Conservation (phyloP, 2,113 vertebrate species). For the Osmerus mordax region DNA sequence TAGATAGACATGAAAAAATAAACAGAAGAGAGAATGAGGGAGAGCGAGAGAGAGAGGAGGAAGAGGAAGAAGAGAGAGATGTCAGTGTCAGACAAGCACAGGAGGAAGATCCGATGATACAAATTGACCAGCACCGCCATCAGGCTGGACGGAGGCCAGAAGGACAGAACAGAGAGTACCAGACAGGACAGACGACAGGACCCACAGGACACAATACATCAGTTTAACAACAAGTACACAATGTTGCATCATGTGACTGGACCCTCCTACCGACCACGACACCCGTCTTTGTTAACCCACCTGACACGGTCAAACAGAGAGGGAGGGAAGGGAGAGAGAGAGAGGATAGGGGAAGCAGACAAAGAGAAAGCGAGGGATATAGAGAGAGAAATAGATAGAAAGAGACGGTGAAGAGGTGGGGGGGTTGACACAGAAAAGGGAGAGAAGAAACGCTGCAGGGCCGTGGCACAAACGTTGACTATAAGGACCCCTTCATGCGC, state of each 20-base stretch:
- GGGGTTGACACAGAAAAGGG: not conserved
- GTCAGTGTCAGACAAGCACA: slow-evolving; percentile 32
- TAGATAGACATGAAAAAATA: not conserved
- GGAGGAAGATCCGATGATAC: slow-evolving; percentile 49
- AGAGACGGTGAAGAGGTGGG: slow-evolving; percentile 23
- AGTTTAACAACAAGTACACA: not conserved
- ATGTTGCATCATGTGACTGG: no score
- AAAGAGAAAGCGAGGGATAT: not conserved
- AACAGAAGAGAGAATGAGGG: not conserved
- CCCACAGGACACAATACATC: not conserved
- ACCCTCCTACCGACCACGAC: no score
- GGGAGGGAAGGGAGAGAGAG: not conserved
- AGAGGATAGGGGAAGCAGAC: not conserved
- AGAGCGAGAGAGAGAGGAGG: not conserved
- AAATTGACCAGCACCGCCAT: slow-evolving; percentile 42
- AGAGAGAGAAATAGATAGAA: not conserved
- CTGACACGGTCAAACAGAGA: not conserved
- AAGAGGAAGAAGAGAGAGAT: not conserved
- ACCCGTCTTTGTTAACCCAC: no score
- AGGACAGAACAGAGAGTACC: slow-evolving; percentile 37
- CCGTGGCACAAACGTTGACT: slow-evolving; percentile 21
- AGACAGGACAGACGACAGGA: not conserved
- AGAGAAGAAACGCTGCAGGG: not conserved
- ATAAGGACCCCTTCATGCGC: slow-evolving; percentile 30
- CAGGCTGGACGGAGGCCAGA: slow-evolving; percentile 39